Evolutionary conservation across 2,113 vertebrate genomes (phyloP), one percentile per base, ranked within the genome.

Genomic region (Oncorhynchus mykiss): DNA sequence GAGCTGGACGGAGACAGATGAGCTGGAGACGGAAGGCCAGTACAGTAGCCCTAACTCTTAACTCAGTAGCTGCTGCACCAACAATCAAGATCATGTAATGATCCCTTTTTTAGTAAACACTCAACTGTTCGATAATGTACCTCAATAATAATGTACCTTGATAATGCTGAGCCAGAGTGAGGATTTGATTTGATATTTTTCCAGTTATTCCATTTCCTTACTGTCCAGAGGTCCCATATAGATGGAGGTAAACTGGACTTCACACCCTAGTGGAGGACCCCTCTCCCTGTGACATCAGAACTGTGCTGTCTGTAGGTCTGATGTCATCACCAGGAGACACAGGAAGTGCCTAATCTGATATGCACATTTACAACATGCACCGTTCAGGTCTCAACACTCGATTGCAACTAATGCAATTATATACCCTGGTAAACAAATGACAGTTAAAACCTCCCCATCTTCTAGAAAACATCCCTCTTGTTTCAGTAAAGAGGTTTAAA

Each of bases 21-120:
- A 39, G 34, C 7, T 16, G 49, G 4, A 51, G 14, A 51, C 14
- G 0, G 14, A 51, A 3, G 49, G 49, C 11, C 49, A 54, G 49
- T 51, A 14, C 49, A 39, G 8, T 2, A 9, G 39, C 2, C 39
- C 39, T 45, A 11, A 9, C 16, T 54, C 3, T 18, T 54, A 54
- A 54, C 16, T 2, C 13, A 54, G 4, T 16, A 45, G 39, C 8
- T 45, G 4, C 49, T 4, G 14, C 4, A 4, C 14, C 16, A 54
- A 54, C 49, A 16, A 18, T 54, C 49, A 51, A 51, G 49, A 16
- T 51, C 3, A 16, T 51, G 49, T 68, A 31, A 45, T 73, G 20
- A 65, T 48, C 72, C 34, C 59, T 60, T 67, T 67, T 60, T 24
- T 49, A 66, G 59, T 67, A 51, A 67, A 60, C 77, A 68, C 27